Evolutionary conservation across 2,888 invertebrate genomes (phyloP).

Genomic region (Meghimatium bilineatum): DNA sequence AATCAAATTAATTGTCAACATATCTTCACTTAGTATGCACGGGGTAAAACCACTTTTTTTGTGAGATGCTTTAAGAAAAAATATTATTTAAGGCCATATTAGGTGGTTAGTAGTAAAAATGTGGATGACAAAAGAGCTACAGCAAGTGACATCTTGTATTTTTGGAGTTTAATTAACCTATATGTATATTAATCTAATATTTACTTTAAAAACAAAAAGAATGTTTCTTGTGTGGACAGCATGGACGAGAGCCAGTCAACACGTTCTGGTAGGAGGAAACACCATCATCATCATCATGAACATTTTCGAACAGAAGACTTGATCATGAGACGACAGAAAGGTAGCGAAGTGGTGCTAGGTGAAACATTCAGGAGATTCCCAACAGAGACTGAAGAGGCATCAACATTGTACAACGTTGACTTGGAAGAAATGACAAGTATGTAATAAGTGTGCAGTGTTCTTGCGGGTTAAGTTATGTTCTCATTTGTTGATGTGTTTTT

Average conservation of each 20-base stretch:
- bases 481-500: background rate
- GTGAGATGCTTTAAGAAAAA: no score
- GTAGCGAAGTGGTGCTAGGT: slow-evolving; percentile 69
- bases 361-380: slow-evolving; percentile 60
- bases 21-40: no score
- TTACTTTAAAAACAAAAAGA: no score
- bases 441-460: slow-evolving; percentile 53
- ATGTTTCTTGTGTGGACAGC: slow-evolving; percentile 16
- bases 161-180: no score
- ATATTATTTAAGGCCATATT: no score
- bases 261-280: slow-evolving; percentile 41
- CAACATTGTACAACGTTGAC: slow-evolving; percentile 85
- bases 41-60: no score
- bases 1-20: no score
- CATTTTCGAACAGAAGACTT: slow-evolving; percentile 66
- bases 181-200: no score
- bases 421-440: slow-evolving; percentile 86
- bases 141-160: no score
- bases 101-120: no score
- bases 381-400: slow-evolving; percentile 83
- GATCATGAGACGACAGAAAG: slow-evolving; percentile 65
- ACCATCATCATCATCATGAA: slow-evolving; percentile 60
- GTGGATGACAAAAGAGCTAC: no score
- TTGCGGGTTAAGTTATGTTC: background rate
- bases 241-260: slow-evolving; percentile 48